Evolutionary conservation across 2,888 invertebrate species (phyloP), one percentile per base, ranked within the genome.

Genomic region (Stratiomys singularior): DNA sequence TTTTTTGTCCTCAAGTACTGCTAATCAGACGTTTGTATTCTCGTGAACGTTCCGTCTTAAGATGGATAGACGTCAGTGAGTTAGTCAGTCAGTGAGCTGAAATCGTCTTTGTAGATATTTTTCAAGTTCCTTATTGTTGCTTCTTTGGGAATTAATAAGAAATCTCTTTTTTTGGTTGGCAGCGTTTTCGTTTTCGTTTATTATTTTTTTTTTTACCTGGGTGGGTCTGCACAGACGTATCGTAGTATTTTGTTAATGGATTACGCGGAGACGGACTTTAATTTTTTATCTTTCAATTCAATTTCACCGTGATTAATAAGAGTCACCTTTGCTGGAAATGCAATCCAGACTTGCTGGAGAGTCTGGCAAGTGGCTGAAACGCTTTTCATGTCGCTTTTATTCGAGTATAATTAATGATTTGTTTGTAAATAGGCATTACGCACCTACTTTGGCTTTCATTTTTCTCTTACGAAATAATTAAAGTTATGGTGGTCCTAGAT

Each of bases 1-100:
- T 69, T 47, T 23, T 15, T 5, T 52, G 13, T 21, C 60, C 47
- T 74, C 60, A 30, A 74, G 74, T 74, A 44, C 44, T 74, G 74
- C 74, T 74, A 74, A 74, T 74, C 74, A 74, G 74, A 58, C 74
- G 58, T 60, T 74, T 74, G 74, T 74, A 74, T 58, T 74, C 74
- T 58, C 44, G 60, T 18, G 37, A 58, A 30, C 44, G 58, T 58
- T 58, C 15, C 21, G 15, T 52, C 60, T 60, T 60, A 11, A 60
- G 60, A 25, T 25, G 23, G 37, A 37, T 37, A 3, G 37, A 5
- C 9, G 37, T 37, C 37, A 5, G 37, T 37, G 37, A 37, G 37
- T 37, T 37, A 37, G 5, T 37, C 37, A 37, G 37, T 37, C 37
- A 37, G 37, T 37, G 5, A 37, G 37, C 37, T 37, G 9, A 37